Evolutionary conservation across 53 echinoderm and acorn worm species (phyloP), one percentile per base, ranked within the genome.

Genomic region (Apostichopus leukothele): DNA sequence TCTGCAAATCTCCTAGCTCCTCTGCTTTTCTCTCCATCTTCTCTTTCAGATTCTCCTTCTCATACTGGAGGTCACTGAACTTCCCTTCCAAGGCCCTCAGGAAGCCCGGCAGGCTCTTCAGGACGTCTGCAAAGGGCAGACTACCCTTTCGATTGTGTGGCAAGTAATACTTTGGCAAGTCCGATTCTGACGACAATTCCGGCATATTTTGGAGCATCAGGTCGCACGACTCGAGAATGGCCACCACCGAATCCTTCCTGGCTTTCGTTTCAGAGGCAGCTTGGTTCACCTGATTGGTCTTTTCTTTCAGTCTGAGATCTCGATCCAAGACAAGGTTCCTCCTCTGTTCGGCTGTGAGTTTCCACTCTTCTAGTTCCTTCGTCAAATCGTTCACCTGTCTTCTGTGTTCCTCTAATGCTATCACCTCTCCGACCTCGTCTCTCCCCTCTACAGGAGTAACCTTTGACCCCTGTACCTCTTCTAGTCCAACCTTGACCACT

Each of bases 231-330:
- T 85, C 85, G 59, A 85, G 97, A 75, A 90, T 93, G 22, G 95
- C 88, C 5, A 90, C 93, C 61, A 89, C 93, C 18, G 89, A 90
- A 75, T 95, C 93, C 74, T 95, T 97, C 75, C 91, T 90, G 19
- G 51, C 16, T 14, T 85, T 85, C 50, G 67, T 50, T 9, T 85
- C 85, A 12, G 71, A 59, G 14, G 63, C 5, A 12, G 66, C 67
- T 13, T 85, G 85, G 11, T 63, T 85, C 6, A 67, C 18, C 18
- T 85, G 85, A 22, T 50, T 66, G 3, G 67, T 85, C 85, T 85
- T 85, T 12, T 50, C 85, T 18, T 85, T 85, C 16, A 85, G 85
- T 50, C 85, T 26, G 67, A 85, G 66, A 16, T 85, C 85, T 50
- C 85, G 61, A 66, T 85, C 85, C 57, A 85, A 50, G 18, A 85